Evolutionary conservation across 2,113 vertebrate species (phyloP).

Genomic region (Mustela nigripes): DNA sequence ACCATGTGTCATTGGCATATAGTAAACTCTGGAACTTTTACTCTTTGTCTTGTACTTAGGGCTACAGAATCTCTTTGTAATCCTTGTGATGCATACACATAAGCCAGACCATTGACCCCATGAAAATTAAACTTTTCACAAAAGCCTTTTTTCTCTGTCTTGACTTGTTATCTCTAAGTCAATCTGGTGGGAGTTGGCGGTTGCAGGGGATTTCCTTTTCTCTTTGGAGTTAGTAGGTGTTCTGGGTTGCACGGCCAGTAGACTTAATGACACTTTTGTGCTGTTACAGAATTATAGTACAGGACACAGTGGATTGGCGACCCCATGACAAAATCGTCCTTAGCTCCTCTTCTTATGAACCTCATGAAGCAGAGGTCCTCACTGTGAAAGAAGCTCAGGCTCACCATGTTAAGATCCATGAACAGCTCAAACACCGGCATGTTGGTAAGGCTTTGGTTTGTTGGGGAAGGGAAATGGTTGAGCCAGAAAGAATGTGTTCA

Average conservation of each 20-base stretch:
- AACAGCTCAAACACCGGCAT: constrained; percentile 84
- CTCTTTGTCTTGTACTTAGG: neutral
- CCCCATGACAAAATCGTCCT: constrained; percentile 82
- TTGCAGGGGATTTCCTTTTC: neutral
- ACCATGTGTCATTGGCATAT: neutral
- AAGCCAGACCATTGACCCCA: neutral
- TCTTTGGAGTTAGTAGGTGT: neutral
- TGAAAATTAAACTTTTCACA: neutral
- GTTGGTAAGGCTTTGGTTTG: constrained; percentile 81
- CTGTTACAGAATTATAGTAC: constrained; percentile 85
- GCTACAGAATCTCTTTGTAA: neutral
- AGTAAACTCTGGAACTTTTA: neutral
- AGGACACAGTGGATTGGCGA: constrained; percentile 86
- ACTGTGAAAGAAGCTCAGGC: constrained; percentile 85
- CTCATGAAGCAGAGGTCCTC: constrained; percentile 87
- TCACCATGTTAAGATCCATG: constrained; percentile 78
- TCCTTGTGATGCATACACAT: neutral
- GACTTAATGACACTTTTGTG: neutral
- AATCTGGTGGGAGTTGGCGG: neutral
- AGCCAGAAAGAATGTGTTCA: neutral
- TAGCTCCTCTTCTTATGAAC: constrained; percentile 88
- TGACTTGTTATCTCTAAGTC: neutral
- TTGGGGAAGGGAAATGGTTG: neutral
- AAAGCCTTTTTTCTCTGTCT: neutral
- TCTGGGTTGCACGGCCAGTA: neutral